Base-by-base conservation (phyloP, 1,140 invertebrate genomes). In the Mya arenaria region DNA sequence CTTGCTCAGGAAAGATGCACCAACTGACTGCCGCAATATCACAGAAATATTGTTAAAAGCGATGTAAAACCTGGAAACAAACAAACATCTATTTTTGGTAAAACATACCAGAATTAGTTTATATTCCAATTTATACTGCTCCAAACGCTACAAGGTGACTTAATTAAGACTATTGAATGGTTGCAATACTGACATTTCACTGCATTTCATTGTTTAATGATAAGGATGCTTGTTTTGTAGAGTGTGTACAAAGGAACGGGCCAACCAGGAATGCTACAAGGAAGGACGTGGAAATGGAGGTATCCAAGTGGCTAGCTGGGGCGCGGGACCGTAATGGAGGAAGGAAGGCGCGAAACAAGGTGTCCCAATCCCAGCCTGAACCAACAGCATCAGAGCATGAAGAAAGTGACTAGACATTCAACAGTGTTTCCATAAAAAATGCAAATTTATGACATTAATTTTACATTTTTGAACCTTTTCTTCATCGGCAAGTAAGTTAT, bases 301-400 rank as follows among this genome's bases (percentile, higher is more conserved):
- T n/a, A 41, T 68, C 65, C 65, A 68, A 41, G 65, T 68, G 65
- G 65, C 34, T 44, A 44, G 37, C 23, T 3, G 34, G 36, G 65
- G 65, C 37, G 36, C 65, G 65, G 30, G 65, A 68, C 65, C 23
- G 65, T 8, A 39, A 44, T n/a, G 34, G 34, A 17, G 15, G 30
- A 37, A 37, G 65, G 65, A 68, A 68, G 37, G 65, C 37, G 37
- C 65, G 37, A 68, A 58, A n/a, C 55, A 58, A 58, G 5, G 55
- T 58, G 55, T 58, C 55, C n/a, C 6, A 58, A 68, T 68, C 65
- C 65, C 37, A 68, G 65, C 65, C 65, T 68, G 37, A 68, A 68
- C 37, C 37, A 68, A 39, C 23, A 6, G 65, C 65, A 44, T 39
- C 65, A 41, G 65, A 68, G 23, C 39, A 39, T 44, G 65, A 68